phyloP scores from a whole-genome alignment of 2,888 invertebrate species.

The Acholoe squamosa region DNA sequence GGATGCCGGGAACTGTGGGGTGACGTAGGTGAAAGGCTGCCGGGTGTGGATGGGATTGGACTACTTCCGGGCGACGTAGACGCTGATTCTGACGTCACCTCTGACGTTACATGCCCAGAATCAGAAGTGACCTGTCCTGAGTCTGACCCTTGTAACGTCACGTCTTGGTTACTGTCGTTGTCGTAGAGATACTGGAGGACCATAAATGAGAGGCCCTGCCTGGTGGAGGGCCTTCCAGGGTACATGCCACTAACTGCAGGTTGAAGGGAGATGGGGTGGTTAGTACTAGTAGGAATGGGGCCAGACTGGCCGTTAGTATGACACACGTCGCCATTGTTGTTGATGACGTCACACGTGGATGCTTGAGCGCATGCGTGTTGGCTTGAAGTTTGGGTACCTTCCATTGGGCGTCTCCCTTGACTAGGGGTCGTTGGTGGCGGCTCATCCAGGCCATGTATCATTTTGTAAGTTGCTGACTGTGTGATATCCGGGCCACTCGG shows the following conservation, averaged over 20 bases:
- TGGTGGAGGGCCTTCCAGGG: not conserved
- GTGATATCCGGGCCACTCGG: conserved; percentile 72
- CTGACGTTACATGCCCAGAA: conserved; percentile 15
- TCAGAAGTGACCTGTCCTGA: conserved; percentile 77
- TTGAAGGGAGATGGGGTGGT: not conserved
- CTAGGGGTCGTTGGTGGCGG: conserved; percentile 65
- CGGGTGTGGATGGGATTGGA: not conserved
- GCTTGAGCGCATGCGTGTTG: not conserved
- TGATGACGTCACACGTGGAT: conserved; percentile 14
- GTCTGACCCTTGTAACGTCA: no score
- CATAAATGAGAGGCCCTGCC: conserved; percentile 63
- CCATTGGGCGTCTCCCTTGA: not conserved
- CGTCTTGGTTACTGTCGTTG: not conserved
- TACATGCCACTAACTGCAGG: not conserved
- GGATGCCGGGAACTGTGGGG: not conserved
- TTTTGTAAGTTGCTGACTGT: conserved; percentile 78
- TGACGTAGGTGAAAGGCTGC: not conserved
- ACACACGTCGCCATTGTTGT: not conserved
- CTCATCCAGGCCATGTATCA: conserved; percentile 79
- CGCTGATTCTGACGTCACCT: conserved; percentile 22
- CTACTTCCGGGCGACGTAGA: not conserved
- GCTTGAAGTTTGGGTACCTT: conserved; percentile 8
- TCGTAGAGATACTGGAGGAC: conserved; percentile 62
- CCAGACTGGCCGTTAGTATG: not conserved
- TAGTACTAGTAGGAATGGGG: not conserved